Conservation (phyloP, 1,140 invertebrate species). For the Tribolium castaneum region DNA sequence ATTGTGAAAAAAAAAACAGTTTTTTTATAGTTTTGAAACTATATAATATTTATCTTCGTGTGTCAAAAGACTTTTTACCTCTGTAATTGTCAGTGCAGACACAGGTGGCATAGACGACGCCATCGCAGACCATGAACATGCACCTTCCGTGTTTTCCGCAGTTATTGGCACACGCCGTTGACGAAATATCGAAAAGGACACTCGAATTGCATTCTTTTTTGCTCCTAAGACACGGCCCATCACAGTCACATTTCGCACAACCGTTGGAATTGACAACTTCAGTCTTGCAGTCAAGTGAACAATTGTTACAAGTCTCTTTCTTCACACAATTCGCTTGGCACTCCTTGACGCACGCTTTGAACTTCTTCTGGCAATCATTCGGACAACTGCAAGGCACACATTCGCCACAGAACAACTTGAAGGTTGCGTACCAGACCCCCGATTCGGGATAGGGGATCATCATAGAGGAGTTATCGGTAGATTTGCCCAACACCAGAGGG, state of each 20-base stretch:
- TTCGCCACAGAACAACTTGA: slow-evolving; percentile 72
- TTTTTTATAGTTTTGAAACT: too few species aligned
- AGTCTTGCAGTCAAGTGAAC: slow-evolving; percentile 60
- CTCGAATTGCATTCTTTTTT: slow-evolving; percentile 64
- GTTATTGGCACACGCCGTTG: slow-evolving; percentile 75
- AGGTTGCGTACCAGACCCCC: slow-evolving; percentile 79
- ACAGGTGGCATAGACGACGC: slow-evolving; percentile 80
- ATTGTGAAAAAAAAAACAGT: too few species aligned
- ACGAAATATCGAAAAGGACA: slow-evolving; percentile 73
- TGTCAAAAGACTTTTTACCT: slow-evolving; percentile 63
- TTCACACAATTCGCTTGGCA: slow-evolving; percentile 56
- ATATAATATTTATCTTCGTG: neutral
- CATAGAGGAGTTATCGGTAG: slow-evolving; percentile 62
- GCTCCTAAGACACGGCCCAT: slow-evolving; percentile 57
- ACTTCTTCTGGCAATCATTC: slow-evolving; percentile 51
- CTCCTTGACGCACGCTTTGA: slow-evolving; percentile 47
- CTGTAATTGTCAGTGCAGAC: slow-evolving; percentile 77
- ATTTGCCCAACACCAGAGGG: slow-evolving; percentile 69
- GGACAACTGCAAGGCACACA: slow-evolving; percentile 63
- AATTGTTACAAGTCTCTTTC: slow-evolving; percentile 53
- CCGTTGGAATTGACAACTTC: slow-evolving; percentile 54
- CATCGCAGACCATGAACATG: slow-evolving; percentile 80
- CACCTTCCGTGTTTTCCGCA: slow-evolving; percentile 76
- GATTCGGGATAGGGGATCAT: slow-evolving; percentile 83
- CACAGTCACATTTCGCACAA: slow-evolving; percentile 64